Conservation (phyloP, 2,888 invertebrate genomes). For the Drosophila mimetica region DNA sequence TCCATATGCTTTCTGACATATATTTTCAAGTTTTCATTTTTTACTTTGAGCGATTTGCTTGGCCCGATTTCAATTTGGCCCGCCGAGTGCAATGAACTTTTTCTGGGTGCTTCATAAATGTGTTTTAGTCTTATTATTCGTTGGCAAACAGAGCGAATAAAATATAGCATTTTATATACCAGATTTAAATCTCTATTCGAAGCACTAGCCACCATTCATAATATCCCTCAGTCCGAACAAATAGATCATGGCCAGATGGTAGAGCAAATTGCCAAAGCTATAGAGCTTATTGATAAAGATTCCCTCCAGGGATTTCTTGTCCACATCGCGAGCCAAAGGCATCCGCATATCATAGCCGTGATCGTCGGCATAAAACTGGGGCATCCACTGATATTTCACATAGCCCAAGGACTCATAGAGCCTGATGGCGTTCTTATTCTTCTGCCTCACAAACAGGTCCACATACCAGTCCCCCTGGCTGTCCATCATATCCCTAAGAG, state of each 20-base stretch:
- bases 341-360: slow-evolving; percentile 57
- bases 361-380: slow-evolving; percentile 45
- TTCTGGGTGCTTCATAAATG: slow-evolving; percentile 22
- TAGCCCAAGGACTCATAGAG: slow-evolving; percentile 53
- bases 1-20: slow-evolving; percentile 36
- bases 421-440: slow-evolving; percentile 39
- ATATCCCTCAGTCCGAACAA: slow-evolving; percentile 2
- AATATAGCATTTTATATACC: not conserved
- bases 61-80: slow-evolving; percentile 22
- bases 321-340: slow-evolving; percentile 43
- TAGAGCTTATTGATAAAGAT: not conserved
- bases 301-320: slow-evolving; percentile 6
- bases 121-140: not conserved
- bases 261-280: slow-evolving; percentile 6
- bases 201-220: not conserved
- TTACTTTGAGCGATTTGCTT: slow-evolving; percentile 43
- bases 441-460: slow-evolving; percentile 51
- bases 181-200: not conserved
- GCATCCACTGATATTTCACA: slow-evolving; percentile 25
- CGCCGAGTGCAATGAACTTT: slow-evolving; percentile 72
- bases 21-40: slow-evolving; percentile 54
- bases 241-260: slow-evolving; percentile 1
- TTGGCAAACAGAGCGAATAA: not conserved
- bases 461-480: slow-evolving; percentile 36
- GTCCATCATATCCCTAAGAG: slow-evolving; percentile 32